phyloP scores from a whole-genome alignment of 2,888 invertebrate genomes.

The Syrista parreyssii region DNA sequence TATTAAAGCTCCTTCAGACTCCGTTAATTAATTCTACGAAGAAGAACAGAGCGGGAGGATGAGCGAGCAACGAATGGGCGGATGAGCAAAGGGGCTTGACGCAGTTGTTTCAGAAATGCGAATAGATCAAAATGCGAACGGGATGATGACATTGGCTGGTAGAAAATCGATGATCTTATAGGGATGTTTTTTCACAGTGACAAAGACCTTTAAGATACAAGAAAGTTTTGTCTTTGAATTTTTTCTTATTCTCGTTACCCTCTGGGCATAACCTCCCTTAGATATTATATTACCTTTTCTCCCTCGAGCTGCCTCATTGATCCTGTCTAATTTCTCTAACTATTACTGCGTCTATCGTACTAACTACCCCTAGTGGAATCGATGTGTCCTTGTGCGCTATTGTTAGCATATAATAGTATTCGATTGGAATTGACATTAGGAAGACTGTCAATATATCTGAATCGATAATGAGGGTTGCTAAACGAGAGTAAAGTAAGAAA shows the following conservation, averaged over 20 bases:
- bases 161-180: background rate
- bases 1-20: conserved; percentile 11
- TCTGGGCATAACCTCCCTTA: too few species aligned
- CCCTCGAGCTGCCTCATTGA: background rate
- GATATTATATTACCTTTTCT: too few species aligned
- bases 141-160: background rate
- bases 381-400: background rate
- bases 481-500: background rate
- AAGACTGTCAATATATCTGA: background rate
- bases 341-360: background rate
- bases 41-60: background rate
- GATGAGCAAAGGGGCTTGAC: background rate
- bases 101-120: background rate
- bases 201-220: too few species aligned
- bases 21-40: conserved; percentile 1
- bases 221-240: too few species aligned
- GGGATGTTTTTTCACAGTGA: too few species aligned
- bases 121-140: background rate
- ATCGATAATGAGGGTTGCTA: background rate
- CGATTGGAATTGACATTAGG: background rate
- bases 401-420: background rate
- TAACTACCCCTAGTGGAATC: background rate
- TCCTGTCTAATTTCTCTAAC: background rate
- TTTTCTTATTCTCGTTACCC: too few species aligned
- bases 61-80: background rate